Conservation (phyloP, 2,888 invertebrate genomes). For the Helicoverpa assulta region DNA sequence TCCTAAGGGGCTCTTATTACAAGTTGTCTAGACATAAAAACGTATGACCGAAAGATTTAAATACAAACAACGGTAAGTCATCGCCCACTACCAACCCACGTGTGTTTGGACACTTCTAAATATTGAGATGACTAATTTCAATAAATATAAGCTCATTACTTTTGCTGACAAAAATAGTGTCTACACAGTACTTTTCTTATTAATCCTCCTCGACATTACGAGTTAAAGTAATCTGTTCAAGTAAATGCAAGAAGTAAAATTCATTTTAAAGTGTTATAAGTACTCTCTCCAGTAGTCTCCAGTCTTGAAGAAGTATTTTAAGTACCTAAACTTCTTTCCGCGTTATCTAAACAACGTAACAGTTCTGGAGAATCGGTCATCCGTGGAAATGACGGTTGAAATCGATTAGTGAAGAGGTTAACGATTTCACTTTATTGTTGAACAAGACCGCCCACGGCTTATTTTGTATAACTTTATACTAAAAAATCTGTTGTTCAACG, state of each 20-base stretch:
- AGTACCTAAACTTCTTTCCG: slow-evolving; percentile 14
- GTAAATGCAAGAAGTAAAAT: too few relatives aligned
- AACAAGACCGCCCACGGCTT: slow-evolving; percentile 21
- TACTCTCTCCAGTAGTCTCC: neutral
- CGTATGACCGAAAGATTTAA: slow-evolving; percentile 29
- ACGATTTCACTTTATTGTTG: slow-evolving; percentile 41
- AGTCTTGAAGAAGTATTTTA: slow-evolving; percentile 13
- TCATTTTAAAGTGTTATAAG: neutral
- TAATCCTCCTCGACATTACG: too few relatives aligned
- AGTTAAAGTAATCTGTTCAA: too few relatives aligned
- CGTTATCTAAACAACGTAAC: slow-evolving; percentile 18
- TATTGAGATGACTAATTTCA: slow-evolving; percentile 30
- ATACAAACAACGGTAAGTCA: slow-evolving; percentile 6
- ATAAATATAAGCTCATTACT: neutral
- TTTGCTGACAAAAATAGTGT: too few relatives aligned
- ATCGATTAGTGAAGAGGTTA: slow-evolving; percentile 42
- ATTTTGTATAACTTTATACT: neutral
- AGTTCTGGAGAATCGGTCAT: slow-evolving; percentile 30
- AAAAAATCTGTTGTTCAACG: too few relatives aligned
- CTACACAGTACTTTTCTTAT: too few relatives aligned
- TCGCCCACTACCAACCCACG: slow-evolving; percentile 39
- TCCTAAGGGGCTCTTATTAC: slow-evolving; percentile 38
- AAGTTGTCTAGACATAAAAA: slow-evolving; percentile 45
- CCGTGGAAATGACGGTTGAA: slow-evolving; percentile 29
- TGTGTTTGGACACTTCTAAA: slow-evolving; percentile 5